These are phyloP conservation scores for Sarcoramphus papa DNA, from an alignment of 2,797 vertebrate genomes.

Conservation along the genomic window DNA sequence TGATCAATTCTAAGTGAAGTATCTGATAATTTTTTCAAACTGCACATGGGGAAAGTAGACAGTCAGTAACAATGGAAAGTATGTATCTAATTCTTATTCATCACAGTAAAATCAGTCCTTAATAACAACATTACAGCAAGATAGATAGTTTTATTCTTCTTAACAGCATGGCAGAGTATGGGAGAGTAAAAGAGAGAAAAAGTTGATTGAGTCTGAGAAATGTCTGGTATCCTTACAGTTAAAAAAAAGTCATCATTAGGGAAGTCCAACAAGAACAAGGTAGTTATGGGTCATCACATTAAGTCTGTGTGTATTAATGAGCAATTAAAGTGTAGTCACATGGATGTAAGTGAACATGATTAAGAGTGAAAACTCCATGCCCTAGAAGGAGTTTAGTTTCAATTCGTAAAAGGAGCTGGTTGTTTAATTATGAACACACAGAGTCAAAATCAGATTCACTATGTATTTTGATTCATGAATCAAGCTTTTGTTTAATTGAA, in stretches of 20 bases:
- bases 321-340: background rate
- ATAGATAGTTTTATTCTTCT: background rate
- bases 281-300: background rate
- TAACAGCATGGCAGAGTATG: background rate
- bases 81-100: background rate
- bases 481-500: background rate
- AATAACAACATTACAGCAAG: background rate
- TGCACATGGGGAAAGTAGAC: background rate
- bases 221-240: background rate
- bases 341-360: background rate
- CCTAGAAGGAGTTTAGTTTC: background rate
- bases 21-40: background rate
- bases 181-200: background rate
- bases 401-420: background rate
- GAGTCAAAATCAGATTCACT: slow-evolving; percentile 1
- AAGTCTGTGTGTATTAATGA: background rate
- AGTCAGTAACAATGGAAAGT: background rate
- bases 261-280: background rate
- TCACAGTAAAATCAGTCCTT: background rate
- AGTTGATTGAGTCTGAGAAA: background rate
- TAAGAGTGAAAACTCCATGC: background rate
- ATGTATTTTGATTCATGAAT: slow-evolving; percentile 35
- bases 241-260: background rate
- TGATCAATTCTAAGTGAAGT: background rate
- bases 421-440: background rate